Conservation (phyloP, 2,888 invertebrate species). For the Melipona bicolor region DNA sequence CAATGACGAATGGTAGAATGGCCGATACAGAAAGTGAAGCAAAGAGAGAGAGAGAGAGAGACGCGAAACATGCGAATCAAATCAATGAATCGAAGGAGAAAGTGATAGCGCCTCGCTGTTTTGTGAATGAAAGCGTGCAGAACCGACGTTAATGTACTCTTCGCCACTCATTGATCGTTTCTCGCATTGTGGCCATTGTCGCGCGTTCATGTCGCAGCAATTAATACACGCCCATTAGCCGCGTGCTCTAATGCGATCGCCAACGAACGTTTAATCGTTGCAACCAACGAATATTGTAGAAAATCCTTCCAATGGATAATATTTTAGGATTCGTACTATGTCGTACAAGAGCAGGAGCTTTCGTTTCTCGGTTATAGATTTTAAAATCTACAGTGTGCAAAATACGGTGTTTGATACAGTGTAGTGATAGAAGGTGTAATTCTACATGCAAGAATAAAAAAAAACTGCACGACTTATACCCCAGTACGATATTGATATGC, state of each 20-base stretch:
- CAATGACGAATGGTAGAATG: constrained; percentile 27
- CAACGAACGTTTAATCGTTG: constrained; percentile 35
- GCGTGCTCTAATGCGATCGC: not conserved
- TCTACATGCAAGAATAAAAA: no score
- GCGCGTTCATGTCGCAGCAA: constrained; percentile 29
- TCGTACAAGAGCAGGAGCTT: not conserved
- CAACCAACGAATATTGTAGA: not conserved
- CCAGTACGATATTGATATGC: no score
- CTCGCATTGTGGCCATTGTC: constrained; percentile 42
- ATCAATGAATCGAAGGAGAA: constrained; percentile 62
- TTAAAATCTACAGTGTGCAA: not conserved
- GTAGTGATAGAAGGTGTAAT: no score
- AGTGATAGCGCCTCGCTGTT: constrained; percentile 43
- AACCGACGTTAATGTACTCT: constrained; percentile 41
- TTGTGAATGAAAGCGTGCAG: constrained; percentile 43
- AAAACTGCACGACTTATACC: no score
- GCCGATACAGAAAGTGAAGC: not conserved
- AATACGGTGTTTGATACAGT: no score
- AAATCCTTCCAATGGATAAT: not conserved
- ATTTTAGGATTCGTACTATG: not conserved
- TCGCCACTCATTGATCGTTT: constrained; percentile 48
- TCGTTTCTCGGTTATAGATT: not conserved
- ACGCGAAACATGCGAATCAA: constrained; percentile 8
- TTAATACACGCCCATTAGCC: constrained; percentile 47
- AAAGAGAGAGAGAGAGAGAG: not conserved